Base-by-base conservation (phyloP, 2,797 vertebrate genomes). In the Galagoides demidoff region DNA sequence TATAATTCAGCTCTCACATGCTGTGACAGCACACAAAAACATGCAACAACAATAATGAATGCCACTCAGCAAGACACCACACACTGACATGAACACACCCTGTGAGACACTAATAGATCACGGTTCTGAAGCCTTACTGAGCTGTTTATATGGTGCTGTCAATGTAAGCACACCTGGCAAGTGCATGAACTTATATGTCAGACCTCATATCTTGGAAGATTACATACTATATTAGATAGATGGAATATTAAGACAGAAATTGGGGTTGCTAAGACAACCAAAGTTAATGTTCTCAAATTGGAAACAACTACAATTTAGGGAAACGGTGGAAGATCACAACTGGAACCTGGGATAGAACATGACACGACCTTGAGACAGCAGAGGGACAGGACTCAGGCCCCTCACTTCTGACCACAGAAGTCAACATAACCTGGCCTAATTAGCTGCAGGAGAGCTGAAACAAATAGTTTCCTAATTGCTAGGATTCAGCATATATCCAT, bases 241-340 rank as follows among this genome's bases (percentile, higher is more conserved):
- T 3, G 13, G n/a, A 79, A 57, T n/a, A 79, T 34, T 57, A 68
- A 83, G 37, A 74, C 12, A 19, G n/a, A 92, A 94, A 57, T 3
- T n/a, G 5, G 37, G 55, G 22, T 5, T 73, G 55, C 76, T 55
- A 22, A 57, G 61, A 85, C 43, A 90, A 90, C 90, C 22, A 73
- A 71, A 95, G 73, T 70, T 17, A n/a, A 89, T 64, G 55, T 52
- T 49, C 66, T 31, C 71, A 59, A 68, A 81, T 23, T 43, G 64
- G 76, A 96, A 96, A 90, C 27, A 27, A 81, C 43, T 64, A 55
- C 20, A 84, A 66, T 61, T 85, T 81, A 73, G 29, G 37, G 73
- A 70, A 66, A 4, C n/a, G 6, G 2, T 37, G 13, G 45, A 63
- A 61, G 19, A 52, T 1, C 25, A 17, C 39, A 13, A 20, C 0